phyloP scores from a whole-genome alignment of 2,888 invertebrate species.

The Mellilla xanthometata region DNA sequence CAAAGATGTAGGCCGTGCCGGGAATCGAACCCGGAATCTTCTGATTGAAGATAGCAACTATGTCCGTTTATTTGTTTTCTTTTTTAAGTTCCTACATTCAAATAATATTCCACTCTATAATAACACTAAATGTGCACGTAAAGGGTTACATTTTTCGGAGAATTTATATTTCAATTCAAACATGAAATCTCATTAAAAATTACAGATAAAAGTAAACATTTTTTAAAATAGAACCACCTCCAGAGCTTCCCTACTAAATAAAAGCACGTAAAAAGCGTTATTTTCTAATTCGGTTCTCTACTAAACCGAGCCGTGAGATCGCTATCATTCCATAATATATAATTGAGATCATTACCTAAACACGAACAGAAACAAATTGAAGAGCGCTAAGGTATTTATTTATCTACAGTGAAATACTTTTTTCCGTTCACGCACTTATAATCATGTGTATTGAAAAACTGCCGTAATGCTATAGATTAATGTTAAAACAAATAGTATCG shows the following conservation, averaged over 20 bases:
- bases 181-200: too few species aligned
- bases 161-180: too few species aligned
- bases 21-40: too few species aligned
- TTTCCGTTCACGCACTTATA: constrained; percentile 1
- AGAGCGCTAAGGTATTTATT: constrained; percentile 8
- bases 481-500: constrained; percentile 10
- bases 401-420: constrained; percentile 12
- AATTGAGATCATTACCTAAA: constrained; percentile 8
- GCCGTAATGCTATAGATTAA: constrained; percentile 7
- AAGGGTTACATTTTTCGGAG: too few species aligned
- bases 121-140: too few species aligned
- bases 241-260: neutral
- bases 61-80: too few species aligned
- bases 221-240: too few species aligned
- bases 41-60: too few species aligned
- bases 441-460: constrained; percentile 13
- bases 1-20: too few species aligned
- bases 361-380: constrained; percentile 9
- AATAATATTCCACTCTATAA: too few species aligned
- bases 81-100: too few species aligned
- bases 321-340: constrained; percentile 2
- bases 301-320: constrained; percentile 8
- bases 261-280: neutral
- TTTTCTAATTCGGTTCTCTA: neutral
- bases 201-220: too few species aligned